Evolutionary conservation across 2,797 vertebrate species (phyloP).

Genomic region (Onychomys arenicola): DNA sequence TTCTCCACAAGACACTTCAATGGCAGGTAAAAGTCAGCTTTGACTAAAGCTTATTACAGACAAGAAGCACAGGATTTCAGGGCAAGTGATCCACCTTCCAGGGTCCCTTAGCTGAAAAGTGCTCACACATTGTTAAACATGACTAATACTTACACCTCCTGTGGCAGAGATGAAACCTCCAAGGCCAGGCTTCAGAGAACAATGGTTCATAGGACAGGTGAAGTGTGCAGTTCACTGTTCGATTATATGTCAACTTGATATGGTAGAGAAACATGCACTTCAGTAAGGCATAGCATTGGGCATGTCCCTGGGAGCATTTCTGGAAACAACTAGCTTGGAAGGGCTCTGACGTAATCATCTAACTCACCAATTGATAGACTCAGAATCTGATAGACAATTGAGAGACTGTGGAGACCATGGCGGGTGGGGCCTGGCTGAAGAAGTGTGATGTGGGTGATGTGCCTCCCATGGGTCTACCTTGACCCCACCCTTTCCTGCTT

Average conservation of each 20-base stretch:
- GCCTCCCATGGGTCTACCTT: no score
- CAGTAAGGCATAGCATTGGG: neutral
- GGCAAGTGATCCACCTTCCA: constrained; percentile 35
- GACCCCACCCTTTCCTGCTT: neutral
- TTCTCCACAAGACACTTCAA: neutral
- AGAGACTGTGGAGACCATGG: neutral
- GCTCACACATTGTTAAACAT: neutral
- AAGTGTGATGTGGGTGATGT: neutral
- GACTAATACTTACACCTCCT: neutral
- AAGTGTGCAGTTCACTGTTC: neutral
- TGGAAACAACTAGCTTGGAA: neutral
- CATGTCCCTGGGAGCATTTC: neutral
- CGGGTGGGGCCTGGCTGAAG: neutral
- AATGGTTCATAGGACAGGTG: neutral
- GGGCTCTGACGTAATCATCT: neutral
- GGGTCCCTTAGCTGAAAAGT: constrained; percentile 24
- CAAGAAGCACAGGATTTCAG: constrained; percentile 7
- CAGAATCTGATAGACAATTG: neutral
- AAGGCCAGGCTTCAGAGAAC: constrained; percentile 1
- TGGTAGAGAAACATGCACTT: neutral
- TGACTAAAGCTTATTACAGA: constrained; percentile 30
- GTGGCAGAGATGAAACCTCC: constrained; percentile 38
- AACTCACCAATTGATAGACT: neutral
- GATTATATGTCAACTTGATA: neutral
- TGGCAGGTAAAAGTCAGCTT: neutral